Conservation (phyloP, 2,888 invertebrate genomes). For the Bellardia pandia region DNA sequence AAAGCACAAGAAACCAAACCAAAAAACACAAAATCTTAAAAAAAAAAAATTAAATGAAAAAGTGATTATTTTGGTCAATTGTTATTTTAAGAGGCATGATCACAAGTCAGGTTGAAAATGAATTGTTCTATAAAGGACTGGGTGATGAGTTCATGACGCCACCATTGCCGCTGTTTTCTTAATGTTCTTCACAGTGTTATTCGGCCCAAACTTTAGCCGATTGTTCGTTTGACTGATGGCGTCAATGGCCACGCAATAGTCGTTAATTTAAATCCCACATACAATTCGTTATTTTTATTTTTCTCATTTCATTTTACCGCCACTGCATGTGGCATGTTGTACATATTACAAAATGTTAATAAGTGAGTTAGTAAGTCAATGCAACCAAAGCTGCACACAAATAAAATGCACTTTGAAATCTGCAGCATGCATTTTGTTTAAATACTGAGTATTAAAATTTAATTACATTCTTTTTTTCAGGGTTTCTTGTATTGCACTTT, state of each 20-base stretch:
- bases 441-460: slow-evolving; percentile 43
- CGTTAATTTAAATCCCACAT: slow-evolving; percentile 66
- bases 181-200: slow-evolving; percentile 1
- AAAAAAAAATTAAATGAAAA: neutral
- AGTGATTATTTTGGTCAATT: slow-evolving; percentile 53
- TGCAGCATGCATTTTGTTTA: slow-evolving; percentile 16
- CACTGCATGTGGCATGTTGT: slow-evolving; percentile 70
- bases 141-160: slow-evolving; percentile 65
- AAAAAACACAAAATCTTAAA: neutral
- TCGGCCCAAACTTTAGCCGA: neutral
- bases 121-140: slow-evolving; percentile 9
- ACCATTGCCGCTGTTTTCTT: slow-evolving; percentile 53
- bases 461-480: slow-evolving; percentile 10
- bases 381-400: neutral
- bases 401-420: slow-evolving; percentile 1
- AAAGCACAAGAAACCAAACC: neutral
- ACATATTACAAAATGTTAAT: slow-evolving; percentile 47
- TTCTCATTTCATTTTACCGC: slow-evolving; percentile 47
- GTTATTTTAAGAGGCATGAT: slow-evolving; percentile 54
- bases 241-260: slow-evolving; percentile 64
- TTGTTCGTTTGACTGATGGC: slow-evolving; percentile 58
- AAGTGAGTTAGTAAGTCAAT: slow-evolving; percentile 49
- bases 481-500: slow-evolving; percentile 23
- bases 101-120: slow-evolving; percentile 53
- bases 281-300: slow-evolving; percentile 19